Percentiles rank a stretch among this genome's conserved stretches.
Conservation (phyloP, 2,797 vertebrate genomes). For the Brotula barbata region DNA sequence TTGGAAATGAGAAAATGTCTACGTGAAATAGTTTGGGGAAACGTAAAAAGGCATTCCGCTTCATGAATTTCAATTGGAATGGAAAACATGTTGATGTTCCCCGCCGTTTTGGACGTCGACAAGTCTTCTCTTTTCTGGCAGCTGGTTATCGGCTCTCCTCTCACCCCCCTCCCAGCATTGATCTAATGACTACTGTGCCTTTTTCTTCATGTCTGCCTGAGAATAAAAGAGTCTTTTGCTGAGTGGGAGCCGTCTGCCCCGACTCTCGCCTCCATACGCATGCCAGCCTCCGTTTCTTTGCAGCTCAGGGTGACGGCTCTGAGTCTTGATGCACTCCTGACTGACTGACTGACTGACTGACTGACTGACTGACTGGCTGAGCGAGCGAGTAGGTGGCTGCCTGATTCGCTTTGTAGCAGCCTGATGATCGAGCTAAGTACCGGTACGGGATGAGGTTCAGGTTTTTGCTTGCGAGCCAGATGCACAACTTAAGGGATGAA, state of each 20-base stretch:
- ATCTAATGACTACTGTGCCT: constrained; percentile 24
- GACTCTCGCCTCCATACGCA: constrained; percentile 34
- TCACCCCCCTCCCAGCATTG: constrained; percentile 6
- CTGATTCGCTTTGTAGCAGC: constrained; percentile 24
- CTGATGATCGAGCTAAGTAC: constrained; percentile 26
- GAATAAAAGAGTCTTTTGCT: constrained; percentile 44
- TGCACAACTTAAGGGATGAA: no score
- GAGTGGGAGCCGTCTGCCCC: constrained; percentile 15
- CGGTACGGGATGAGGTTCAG: constrained; percentile 20
- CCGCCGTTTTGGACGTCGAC: constrained; percentile 9
- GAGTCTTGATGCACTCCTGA: constrained; percentile 26
- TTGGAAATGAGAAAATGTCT: not conserved
- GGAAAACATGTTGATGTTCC: constrained; percentile 2
- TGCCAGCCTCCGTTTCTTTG: constrained; percentile 38
- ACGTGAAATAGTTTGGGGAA: not conserved
- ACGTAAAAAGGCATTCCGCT: constrained; percentile 7
- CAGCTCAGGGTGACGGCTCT: constrained; percentile 38
- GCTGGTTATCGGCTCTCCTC: constrained; percentile 29
- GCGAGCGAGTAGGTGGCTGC: constrained; percentile 42
- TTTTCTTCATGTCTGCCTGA: constrained; percentile 32
- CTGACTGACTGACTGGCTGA: constrained; percentile 39
- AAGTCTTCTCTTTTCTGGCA: constrained; percentile 22
- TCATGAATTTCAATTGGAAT: constrained; percentile 16
- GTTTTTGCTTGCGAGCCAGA: constrained; percentile 24
- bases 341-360: constrained; percentile 36